Evolutionary conservation across 2,888 invertebrate species (phyloP), one percentile per base, ranked within the genome.

Genomic region (Anoplius nigerrimus): DNA sequence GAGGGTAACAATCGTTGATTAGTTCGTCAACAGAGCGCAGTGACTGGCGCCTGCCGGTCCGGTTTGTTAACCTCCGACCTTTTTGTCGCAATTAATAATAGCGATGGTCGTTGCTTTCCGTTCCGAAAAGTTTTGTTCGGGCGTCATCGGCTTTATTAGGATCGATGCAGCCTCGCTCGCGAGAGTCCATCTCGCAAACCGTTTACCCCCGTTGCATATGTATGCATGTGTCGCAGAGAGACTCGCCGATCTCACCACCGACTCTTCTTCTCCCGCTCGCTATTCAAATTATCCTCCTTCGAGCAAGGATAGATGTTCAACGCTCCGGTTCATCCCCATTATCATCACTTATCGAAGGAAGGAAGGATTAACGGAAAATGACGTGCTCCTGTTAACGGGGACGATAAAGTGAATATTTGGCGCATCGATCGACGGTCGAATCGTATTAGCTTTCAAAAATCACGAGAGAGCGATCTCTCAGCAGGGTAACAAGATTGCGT

Each of bases 1-100:
- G 62, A 48, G 52, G 63, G 53, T 42, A 64, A 60, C 63, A 43
- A 62, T 52, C 62, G 60, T 60, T 60, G 75, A 75, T 80, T 67
- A 71, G 21, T 45, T 51, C 54, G 68, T 66, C 58, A 64, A 66
- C 56, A 64, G 58, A 59, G 58, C 24, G 42, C 57, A n/a, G 57
- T 64, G 63, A 68, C 69, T 51, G 81, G 80, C 80, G 81, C 74
- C 78, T 73, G 71, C 55, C 59, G 61, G 82, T 20, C n/a, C 72
- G 59, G 72, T 76, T 76, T 73, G 67, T 78, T 76, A 73, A 76
- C 74, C 78, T 57, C 18, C 69, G 81, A 79, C 72, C 74, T 76
- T 74, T 68, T 62, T 42, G 59, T 24, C 51, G 56, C 71, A 79
- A 75, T 74, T 70, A 76, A 71, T 66, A 67, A 62, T n/a, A 13